Evolutionary conservation across 1,140 invertebrate species (phyloP), one percentile per base, ranked within the genome.

Genomic region (Bicyclus anynana): DNA sequence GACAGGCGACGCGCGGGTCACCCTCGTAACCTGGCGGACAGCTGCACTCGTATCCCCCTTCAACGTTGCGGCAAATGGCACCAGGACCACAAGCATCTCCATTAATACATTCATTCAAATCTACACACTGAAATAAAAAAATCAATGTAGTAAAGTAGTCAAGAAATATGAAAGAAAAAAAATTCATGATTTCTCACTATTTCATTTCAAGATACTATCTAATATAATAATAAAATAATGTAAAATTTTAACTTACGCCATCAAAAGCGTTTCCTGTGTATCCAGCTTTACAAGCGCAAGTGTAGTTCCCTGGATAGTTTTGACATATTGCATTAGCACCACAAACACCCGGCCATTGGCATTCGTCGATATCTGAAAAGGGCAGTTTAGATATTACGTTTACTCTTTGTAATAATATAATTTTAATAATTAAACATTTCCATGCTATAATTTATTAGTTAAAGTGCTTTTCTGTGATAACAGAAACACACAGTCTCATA

Each of bases 301-400:
- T 96, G 77, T 96, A 97, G 83, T 97, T 97, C 72, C 97, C 97
- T 20, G 93, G 93, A 29, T 91, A 92, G 83, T 98, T 98, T 55
- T 92, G 90, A 77, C 97, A 98, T 17, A 94, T 67, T 13, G 96
- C 93, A 73, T 96, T 94, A 23, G 89, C 85, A 35, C 95, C 96
- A 75, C 96, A 98, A 51, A 94, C 92, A 65, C 92, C 91, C 10
- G 94, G 93, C 74, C 93, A 91, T 64, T 87, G 73, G 87, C 97
- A 98, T 89, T 98, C 97, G 75, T 98, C 91, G 42, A 97, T 93
- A 90, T 98, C 97, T 92, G 91, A 69, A 84, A 65, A 59, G 38
- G 5, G 10, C 37, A 40, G 5, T 18, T 7, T 40, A n/a, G 7
- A 26, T 44, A 23, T 23, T 23, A 23, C n/a, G n/a, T n/a, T 4